Percentiles rank a stretch among this genome's conserved stretches.
Conservation (phyloP, 1,140 invertebrate species). For the Rhopalosiphum maidis region DNA sequence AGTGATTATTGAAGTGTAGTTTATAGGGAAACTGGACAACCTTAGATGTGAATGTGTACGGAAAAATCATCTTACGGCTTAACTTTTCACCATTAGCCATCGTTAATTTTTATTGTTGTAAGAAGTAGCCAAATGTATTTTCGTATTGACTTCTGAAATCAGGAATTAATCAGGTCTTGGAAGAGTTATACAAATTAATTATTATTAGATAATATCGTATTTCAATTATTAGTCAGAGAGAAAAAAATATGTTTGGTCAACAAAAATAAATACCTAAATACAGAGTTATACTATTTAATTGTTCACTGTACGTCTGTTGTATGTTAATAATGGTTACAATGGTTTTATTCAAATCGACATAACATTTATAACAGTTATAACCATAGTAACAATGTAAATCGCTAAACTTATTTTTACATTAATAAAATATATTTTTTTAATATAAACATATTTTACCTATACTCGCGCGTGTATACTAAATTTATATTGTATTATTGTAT, state of each 20-base stretch:
- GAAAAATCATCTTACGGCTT: constrained; percentile 74
- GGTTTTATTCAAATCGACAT: neutral
- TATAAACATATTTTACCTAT: neutral
- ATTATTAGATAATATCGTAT: neutral
- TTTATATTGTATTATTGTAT: neutral
- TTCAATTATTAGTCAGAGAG: neutral
- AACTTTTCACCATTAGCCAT: constrained; percentile 35
- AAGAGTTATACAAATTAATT: neutral
- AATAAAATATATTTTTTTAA: neutral
- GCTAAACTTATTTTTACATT: neutral
- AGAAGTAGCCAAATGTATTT: neutral
- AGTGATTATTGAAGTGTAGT: constrained; percentile 73
- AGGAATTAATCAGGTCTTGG: neutral
- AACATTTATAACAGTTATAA: neutral
- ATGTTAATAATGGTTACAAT: neutral
- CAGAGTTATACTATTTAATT: neutral
- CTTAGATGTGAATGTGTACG: constrained; percentile 80
- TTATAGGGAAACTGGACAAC: constrained; percentile 80
- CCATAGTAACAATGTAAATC: neutral
- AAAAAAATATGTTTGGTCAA: too few species aligned
- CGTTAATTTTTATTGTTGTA: neutral
- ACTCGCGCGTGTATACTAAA: neutral
- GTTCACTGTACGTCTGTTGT: neutral
- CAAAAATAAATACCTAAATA: constrained; percentile 3
- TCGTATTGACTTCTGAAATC: neutral